Conservation (phyloP, 2,888 invertebrate genomes). For the Eucera pruinosa region DNA sequence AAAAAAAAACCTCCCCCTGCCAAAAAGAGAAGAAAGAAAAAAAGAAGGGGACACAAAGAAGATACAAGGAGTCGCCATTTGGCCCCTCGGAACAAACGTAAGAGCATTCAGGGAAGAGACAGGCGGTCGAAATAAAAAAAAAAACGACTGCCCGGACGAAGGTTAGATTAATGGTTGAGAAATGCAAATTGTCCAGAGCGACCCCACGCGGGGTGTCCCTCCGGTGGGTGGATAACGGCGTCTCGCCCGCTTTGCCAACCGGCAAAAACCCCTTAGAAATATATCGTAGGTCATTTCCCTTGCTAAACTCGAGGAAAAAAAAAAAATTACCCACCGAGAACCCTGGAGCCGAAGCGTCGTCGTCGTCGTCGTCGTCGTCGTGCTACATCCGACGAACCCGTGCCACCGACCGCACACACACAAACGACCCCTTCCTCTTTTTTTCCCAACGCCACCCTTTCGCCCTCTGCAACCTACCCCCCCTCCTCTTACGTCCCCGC, state of each 20-base stretch:
- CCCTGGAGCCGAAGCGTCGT: slow-evolving; percentile 68
- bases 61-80: slow-evolving; percentile 34
- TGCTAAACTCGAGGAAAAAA: slow-evolving; percentile 81
- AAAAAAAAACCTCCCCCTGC: too few species aligned
- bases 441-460: slow-evolving; percentile 32
- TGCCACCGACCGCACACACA: slow-evolving; percentile 43
- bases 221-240: slow-evolving; percentile 72
- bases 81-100: slow-evolving; percentile 50
- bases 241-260: slow-evolving; percentile 75
- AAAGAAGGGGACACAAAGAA: too few species aligned
- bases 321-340: slow-evolving; percentile 73
- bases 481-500: neutral
- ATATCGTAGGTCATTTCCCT: slow-evolving; percentile 84
- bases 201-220: slow-evolving; percentile 59
- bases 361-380: too few species aligned
- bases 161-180: slow-evolving; percentile 84
- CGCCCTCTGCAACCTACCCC: slow-evolving; percentile 41
- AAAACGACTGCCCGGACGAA: too few species aligned
- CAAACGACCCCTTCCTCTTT: slow-evolving; percentile 31
- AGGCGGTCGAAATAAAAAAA: slow-evolving; percentile 73
- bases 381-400: slow-evolving; percentile 65
- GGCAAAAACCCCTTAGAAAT: slow-evolving; percentile 82
- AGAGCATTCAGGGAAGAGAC: slow-evolving; percentile 65
- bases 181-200: slow-evolving; percentile 82
- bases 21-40: too few species aligned